These are phyloP conservation scores for Tinamus major DNA, from an alignment of 2,797 vertebrate species.

Conservation along the genomic window DNA sequence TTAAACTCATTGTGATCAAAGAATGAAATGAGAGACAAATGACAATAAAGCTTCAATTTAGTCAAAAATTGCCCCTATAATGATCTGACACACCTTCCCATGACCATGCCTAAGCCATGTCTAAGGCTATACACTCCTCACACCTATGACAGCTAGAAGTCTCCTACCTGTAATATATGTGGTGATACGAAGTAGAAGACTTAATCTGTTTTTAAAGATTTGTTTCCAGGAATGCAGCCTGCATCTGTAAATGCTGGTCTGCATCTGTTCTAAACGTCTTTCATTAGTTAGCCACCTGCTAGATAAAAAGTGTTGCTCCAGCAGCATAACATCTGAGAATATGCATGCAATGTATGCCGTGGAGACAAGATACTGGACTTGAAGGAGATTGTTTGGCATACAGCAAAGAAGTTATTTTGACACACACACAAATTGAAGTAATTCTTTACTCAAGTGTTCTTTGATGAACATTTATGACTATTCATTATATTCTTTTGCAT, in stretches of 20 bases:
- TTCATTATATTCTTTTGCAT: background rate
- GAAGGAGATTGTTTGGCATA: background rate
- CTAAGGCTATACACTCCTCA: background rate
- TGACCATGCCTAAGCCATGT: background rate
- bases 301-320: conserved; percentile 16
- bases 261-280: conserved; percentile 46
- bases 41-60: background rate
- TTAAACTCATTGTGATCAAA: background rate
- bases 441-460: background rate
- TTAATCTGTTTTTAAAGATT: conserved; percentile 24
- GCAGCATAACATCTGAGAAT: background rate
- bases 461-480: conserved; percentile 26
- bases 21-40: conserved; percentile 30
- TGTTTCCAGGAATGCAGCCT: conserved; percentile 1
- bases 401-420: conserved; percentile 9
- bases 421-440: background rate
- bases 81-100: background rate
- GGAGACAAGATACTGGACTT: background rate
- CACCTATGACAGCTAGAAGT: background rate
- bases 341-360: background rate
- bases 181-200: background rate
- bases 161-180: background rate
- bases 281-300: conserved; percentile 54
- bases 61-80: background rate
- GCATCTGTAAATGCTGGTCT: conserved; percentile 7